These are phyloP conservation scores for Melanostoma scalare DNA, from an alignment of 2,888 invertebrate species.

Conservation along the genomic window DNA sequence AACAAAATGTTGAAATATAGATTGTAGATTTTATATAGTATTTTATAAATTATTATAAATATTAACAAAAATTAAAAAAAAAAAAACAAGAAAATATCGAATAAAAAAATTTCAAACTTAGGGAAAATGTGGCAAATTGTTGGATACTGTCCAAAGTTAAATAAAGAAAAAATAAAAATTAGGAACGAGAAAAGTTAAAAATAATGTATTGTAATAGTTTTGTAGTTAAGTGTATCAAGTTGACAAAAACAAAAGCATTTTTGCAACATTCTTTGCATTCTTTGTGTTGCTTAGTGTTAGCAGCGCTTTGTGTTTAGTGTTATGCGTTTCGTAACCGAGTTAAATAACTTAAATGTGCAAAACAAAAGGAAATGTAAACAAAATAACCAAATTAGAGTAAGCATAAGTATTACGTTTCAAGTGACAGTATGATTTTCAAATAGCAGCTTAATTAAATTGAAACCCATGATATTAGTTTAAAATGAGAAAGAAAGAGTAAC, in stretches of 20 bases:
- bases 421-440: slow-evolving; percentile 31
- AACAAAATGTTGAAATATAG: slow-evolving; percentile 32
- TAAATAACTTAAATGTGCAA: slow-evolving; percentile 39
- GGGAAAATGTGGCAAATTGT: slow-evolving; percentile 69
- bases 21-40: slow-evolving; percentile 69
- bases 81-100: slow-evolving; percentile 38
- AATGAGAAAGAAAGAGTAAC: slow-evolving; percentile 6
- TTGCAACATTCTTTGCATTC: slow-evolving; percentile 15
- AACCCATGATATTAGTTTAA: slow-evolving; percentile 29
- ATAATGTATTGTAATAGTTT: slow-evolving; percentile 18
- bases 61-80: slow-evolving; percentile 23
- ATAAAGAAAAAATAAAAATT: slow-evolving; percentile 14
- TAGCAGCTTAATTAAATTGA: slow-evolving; percentile 33
- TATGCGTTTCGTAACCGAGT: slow-evolving; percentile 22
- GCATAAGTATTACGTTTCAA: slow-evolving; percentile 25
- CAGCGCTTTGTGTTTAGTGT: slow-evolving; percentile 40
- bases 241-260: slow-evolving; percentile 5
- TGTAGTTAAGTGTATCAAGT: slow-evolving; percentile 16
- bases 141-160: slow-evolving; percentile 63
- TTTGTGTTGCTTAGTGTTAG: slow-evolving; percentile 19
- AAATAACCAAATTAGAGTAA: slow-evolving; percentile 63
- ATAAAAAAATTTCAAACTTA: slow-evolving; percentile 60
- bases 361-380: slow-evolving; percentile 4
- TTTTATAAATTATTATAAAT: slow-evolving; percentile 49
- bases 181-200: slow-evolving; percentile 1